These are phyloP conservation scores for Oryzaephilus surinamensis DNA, from an alignment of 1,140 invertebrate genomes.

Conservation along the genomic window DNA sequence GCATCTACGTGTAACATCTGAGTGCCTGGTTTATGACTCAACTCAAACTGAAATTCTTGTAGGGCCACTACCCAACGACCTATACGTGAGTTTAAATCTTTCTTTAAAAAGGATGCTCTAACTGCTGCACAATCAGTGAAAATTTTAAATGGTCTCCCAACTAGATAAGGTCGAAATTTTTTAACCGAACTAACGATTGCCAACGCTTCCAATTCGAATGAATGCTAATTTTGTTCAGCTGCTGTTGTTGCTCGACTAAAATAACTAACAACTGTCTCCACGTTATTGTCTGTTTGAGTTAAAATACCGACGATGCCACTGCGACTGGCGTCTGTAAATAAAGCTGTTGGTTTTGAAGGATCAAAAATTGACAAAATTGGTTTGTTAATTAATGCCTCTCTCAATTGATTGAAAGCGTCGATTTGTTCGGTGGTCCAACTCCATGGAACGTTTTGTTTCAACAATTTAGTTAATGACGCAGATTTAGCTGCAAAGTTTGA, in stretches of 20 bases:
- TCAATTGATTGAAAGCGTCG: no score
- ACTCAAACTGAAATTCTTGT: slow-evolving; percentile 22
- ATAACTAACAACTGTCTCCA: slow-evolving; percentile 15
- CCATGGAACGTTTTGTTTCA: no score
- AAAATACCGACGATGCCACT: slow-evolving; percentile 8
- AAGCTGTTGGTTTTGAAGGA: no score
- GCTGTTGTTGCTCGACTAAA: slow-evolving; percentile 12
- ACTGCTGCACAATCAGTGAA: slow-evolving; percentile 25
- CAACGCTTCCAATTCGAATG: slow-evolving; percentile 23
- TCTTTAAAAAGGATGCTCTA: slow-evolving; percentile 16
- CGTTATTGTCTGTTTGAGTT: slow-evolving; percentile 5
- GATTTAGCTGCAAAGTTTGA: no score
- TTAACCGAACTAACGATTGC: slow-evolving; percentile 23
- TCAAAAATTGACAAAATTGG: no score
- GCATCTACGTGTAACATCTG: slow-evolving; percentile 18
- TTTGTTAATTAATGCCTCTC: no score
- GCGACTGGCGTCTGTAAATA: no score
- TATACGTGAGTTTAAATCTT: slow-evolving; percentile 20
- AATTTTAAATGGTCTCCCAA: slow-evolving; percentile 12
- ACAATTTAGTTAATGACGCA: no score
- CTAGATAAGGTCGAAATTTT: slow-evolving; percentile 23
- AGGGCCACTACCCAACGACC: slow-evolving; percentile 21
- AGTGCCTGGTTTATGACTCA: slow-evolving; percentile 18
- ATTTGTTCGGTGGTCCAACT: no score
- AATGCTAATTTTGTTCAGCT: slow-evolving; percentile 14